phyloP scores from a whole-genome alignment of 2,113 vertebrate species.

The Varanus komodoensis region DNA sequence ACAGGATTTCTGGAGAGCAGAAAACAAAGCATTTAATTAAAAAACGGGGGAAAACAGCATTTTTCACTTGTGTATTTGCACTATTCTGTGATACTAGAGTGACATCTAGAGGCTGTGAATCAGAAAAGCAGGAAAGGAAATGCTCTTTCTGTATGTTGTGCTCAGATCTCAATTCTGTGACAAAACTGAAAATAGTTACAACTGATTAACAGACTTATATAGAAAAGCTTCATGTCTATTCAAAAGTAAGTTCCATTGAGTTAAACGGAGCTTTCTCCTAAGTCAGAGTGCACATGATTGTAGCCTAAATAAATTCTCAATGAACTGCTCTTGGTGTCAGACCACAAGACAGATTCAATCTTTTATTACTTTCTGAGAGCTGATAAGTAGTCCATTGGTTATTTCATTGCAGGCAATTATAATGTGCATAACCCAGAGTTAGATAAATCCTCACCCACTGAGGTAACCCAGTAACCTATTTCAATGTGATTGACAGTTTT shows the following conservation, averaged over 20 bases:
- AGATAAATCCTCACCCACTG: constrained; percentile 32
- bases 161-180: too few species aligned
- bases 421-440: constrained; percentile 32
- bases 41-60: too few species aligned
- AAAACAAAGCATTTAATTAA: too few species aligned
- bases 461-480: constrained; percentile 12
- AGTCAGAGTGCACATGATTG: background rate
- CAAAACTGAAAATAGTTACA: too few species aligned
- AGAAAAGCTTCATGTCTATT: background rate
- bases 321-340: background rate
- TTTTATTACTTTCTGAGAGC: background rate
- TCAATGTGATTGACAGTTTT: constrained; percentile 45
- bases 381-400: constrained; percentile 7
- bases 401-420: constrained; percentile 25
- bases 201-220: too few species aligned
- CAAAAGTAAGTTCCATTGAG: background rate
- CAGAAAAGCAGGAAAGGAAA: too few species aligned
- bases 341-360: constrained; percentile 12
- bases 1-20: too few species aligned
- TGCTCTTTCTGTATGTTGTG: too few species aligned
- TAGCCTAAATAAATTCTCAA: background rate
- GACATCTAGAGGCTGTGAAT: too few species aligned
- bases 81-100: too few species aligned
- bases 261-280: background rate
- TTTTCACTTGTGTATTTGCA: too few species aligned